These are phyloP conservation scores for Plagodis pulveraria DNA, from an alignment of 2,888 invertebrate genomes.

Conservation along the genomic window DNA sequence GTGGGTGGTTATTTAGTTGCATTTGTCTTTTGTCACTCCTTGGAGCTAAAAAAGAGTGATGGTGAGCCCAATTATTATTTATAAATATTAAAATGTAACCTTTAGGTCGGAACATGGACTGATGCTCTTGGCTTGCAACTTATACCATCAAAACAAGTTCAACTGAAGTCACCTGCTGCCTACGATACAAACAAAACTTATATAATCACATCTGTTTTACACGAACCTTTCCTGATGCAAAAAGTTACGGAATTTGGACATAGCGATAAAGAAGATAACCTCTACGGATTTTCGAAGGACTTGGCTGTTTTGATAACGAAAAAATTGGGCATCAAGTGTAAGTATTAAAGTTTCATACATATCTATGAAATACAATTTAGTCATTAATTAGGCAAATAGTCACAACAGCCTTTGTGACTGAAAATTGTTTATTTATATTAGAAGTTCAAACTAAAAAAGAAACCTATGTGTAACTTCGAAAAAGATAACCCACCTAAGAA, in stretches of 20 bases:
- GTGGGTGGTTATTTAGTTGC: too few relatives aligned
- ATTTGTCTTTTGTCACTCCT: too few relatives aligned
- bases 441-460: too few relatives aligned
- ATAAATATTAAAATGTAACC: not conserved
- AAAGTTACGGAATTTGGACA: slow-evolving; percentile 86
- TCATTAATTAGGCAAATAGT: too few relatives aligned
- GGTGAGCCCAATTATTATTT: too few relatives aligned
- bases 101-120: slow-evolving; percentile 94
- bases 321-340: slow-evolving; percentile 93
- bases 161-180: slow-evolving; percentile 88
- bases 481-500: too few relatives aligned
- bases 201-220: slow-evolving; percentile 93
- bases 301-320: slow-evolving; percentile 92
- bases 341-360: too few relatives aligned
- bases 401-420: too few relatives aligned
- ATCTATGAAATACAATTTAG: too few relatives aligned
- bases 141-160: slow-evolving; percentile 90
- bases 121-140: slow-evolving; percentile 91
- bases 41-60: too few relatives aligned
- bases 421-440: too few relatives aligned
- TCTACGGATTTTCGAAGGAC: slow-evolving; percentile 97
- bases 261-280: slow-evolving; percentile 93
- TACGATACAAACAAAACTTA: slow-evolving; percentile 94
- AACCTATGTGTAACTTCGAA: too few relatives aligned
- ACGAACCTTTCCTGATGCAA: slow-evolving; percentile 95